Evolutionary conservation across 53 echinoderm and acorn worm genomes (phyloP).

Genomic region (Patiria pectinifera): DNA sequence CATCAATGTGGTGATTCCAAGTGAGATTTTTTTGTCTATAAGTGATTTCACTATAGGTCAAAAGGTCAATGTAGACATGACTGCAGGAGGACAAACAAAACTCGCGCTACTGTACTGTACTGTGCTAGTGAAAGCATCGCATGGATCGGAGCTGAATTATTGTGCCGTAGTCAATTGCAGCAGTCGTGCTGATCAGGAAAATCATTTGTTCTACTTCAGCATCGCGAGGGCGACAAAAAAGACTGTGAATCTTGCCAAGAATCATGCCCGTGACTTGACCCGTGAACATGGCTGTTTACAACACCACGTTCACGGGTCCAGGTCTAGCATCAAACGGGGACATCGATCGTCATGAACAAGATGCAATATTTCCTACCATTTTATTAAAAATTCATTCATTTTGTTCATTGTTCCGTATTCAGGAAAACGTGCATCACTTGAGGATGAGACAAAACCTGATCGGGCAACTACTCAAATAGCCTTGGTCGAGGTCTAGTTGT

Average conservation of each 20-base stretch:
- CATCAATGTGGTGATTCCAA: no score
- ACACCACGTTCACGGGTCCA: no score
- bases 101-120: not conserved
- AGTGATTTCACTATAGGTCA: not conserved
- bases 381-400: not conserved
- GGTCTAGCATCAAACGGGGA: not conserved
- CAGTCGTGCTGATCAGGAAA: not conserved
- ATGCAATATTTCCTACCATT: slow-evolving; percentile 7
- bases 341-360: slow-evolving; percentile 3
- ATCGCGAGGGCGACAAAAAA: slow-evolving; percentile 14
- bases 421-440: slow-evolving; percentile 21
- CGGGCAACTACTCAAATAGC: slow-evolving; percentile 12
- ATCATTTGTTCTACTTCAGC: slow-evolving; percentile 23
- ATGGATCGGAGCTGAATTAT: not conserved
- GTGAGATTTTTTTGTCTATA: no score
- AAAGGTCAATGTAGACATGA: slow-evolving; percentile 2
- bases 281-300: no score
- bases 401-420: not conserved
- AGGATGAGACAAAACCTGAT: slow-evolving; percentile 33
- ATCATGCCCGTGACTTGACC: not conserved
- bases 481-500: no score
- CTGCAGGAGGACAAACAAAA: slow-evolving; percentile 22
- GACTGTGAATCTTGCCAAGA: slow-evolving; percentile 9
- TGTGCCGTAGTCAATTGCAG: not conserved
- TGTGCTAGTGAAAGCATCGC: not conserved